A percentile compares a stretch with the other conserved stretches of the same genome.
Evolutionary conservation across 2,797 vertebrate species (phyloP).

Genomic region (Sebastes cheni): DNA sequence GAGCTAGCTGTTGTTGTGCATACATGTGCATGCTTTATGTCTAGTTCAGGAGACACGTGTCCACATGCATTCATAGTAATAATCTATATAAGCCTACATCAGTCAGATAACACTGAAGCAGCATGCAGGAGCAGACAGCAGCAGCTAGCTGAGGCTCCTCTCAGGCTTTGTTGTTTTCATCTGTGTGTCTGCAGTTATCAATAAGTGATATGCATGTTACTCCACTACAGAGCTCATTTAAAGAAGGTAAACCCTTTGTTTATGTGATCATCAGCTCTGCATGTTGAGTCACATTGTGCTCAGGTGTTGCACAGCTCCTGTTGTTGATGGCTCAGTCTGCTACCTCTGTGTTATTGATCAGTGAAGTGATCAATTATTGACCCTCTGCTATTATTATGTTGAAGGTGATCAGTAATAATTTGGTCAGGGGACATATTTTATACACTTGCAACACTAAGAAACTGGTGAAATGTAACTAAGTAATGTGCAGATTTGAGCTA

Average conservation of each 20-base stretch:
- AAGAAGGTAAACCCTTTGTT: accelerated
- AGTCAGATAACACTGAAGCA: conserved; percentile 38
- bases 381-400: not conserved
- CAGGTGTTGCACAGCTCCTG: conserved; percentile 50
- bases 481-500: not conserved
- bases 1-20: not conserved
- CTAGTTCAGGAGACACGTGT: too few species aligned
- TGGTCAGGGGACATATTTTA: not conserved
- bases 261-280: not conserved
- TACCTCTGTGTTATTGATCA: not conserved
- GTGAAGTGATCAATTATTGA: not conserved
- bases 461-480: not conserved
- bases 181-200: not conserved
- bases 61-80: too few species aligned
- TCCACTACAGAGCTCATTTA: accelerated
- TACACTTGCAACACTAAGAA: not conserved
- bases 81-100: not conserved
- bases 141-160: conserved; percentile 24
- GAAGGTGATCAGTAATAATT: not conserved
- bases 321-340: not conserved
- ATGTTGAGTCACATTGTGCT: not conserved
- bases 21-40: too few species aligned
- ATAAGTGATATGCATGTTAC: accelerated
- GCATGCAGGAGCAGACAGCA: conserved; percentile 60
- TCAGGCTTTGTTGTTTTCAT: conserved; percentile 51